A percentile compares a stretch with the other conserved stretches of the same genome.
These are phyloP conservation scores for Catocala nupta DNA, from an alignment of 2,888 invertebrate genomes.

Conservation along the genomic window DNA sequence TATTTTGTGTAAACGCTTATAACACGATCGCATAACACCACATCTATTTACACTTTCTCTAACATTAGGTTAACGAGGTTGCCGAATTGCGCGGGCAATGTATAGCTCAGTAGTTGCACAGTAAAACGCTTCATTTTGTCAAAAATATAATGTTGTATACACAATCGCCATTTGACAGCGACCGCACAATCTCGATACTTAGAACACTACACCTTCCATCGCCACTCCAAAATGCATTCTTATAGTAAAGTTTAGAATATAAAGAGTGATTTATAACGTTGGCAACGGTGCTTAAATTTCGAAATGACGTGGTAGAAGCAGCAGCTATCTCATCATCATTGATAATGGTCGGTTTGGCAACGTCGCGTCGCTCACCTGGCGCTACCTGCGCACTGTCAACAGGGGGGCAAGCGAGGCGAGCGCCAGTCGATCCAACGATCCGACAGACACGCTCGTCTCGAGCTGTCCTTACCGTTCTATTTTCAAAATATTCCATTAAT, in stretches of 20 bases:
- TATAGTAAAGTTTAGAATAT: constrained; percentile 45
- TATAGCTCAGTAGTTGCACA: constrained; percentile 43
- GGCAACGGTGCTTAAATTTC: constrained; percentile 73
- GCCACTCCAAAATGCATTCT: constrained; percentile 53
- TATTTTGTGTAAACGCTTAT: constrained; percentile 39
- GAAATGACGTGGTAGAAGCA: constrained; percentile 68
- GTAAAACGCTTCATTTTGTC: constrained; percentile 46
- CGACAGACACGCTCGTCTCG: constrained; percentile 75
- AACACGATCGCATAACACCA: constrained; percentile 52
- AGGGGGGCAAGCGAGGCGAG: constrained; percentile 78
- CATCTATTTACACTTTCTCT: constrained; percentile 64
- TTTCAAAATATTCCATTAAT: constrained; percentile 67
- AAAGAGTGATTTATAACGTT: constrained; percentile 68
- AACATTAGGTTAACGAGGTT: constrained; percentile 57
- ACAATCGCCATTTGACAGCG: constrained; percentile 35
- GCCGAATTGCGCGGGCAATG: constrained; percentile 62
- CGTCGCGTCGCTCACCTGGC: constrained; percentile 85
- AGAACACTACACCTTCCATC: constrained; percentile 56
- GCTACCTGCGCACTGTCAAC: constrained; percentile 86
- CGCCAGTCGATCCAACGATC: constrained; percentile 79
- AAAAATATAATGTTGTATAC: constrained; percentile 43
- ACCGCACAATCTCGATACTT: constrained; percentile 53
- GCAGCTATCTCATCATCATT: constrained; percentile 84
- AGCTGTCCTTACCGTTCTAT: constrained; percentile 57
- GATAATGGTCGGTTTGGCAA: constrained; percentile 86